Evolutionary conservation across 1,140 invertebrate species (phyloP).

Genomic region (Gonatopus flavifemur): DNA sequence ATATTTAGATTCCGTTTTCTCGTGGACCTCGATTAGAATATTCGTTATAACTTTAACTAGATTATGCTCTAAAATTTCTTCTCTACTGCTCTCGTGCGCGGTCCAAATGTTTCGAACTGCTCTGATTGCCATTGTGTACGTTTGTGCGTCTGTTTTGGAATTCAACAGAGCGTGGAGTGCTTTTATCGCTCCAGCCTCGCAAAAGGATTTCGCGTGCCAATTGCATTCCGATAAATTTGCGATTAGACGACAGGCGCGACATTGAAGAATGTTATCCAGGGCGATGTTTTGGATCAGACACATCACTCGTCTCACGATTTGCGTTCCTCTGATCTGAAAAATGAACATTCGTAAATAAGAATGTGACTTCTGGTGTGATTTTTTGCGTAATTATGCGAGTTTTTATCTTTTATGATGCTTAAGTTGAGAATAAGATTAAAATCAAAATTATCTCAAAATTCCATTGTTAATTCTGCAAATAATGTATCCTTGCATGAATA

Average conservation of each 20-base stretch:
- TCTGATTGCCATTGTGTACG: constrained; percentile 42
- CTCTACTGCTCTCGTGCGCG: constrained; percentile 29
- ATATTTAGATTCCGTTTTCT: constrained; percentile 28
- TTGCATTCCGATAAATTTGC: constrained; percentile 45
- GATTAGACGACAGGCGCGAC: constrained; percentile 47
- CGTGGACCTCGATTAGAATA: constrained; percentile 32
- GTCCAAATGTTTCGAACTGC: constrained; percentile 50
- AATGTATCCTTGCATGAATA: no score
- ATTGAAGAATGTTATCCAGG: constrained; percentile 32
- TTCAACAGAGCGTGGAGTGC: constrained; percentile 26
- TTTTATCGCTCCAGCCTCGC: constrained; percentile 33
- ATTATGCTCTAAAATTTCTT: constrained; percentile 35
- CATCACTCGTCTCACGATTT: constrained; percentile 34
- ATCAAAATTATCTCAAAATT: no score
- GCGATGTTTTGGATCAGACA: constrained; percentile 42
- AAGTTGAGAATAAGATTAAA: no score
- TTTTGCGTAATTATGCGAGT: no score
- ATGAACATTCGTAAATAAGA: constrained; percentile 1
- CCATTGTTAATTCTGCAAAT: no score
- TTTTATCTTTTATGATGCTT: no score
- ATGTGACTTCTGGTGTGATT: no score
- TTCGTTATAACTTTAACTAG: constrained; percentile 32
- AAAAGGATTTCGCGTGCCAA: constrained; percentile 40
- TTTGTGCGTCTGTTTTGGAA: constrained; percentile 32
- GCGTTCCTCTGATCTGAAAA: constrained; percentile 37